Evolutionary conservation across 2,113 vertebrate species (phyloP).

Genomic region (Donacobius atricapilla): DNA sequence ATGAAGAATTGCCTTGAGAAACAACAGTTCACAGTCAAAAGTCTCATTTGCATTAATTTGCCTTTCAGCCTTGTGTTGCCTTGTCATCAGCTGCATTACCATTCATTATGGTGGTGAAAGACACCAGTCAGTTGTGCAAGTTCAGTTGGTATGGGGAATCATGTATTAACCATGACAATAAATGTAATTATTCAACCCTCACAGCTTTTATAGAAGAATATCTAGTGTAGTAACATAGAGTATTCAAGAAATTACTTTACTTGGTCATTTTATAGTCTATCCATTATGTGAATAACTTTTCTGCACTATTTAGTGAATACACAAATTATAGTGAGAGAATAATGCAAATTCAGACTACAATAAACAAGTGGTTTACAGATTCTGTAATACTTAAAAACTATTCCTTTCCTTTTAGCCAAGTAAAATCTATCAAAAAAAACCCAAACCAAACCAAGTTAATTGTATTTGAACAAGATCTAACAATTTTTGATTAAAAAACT

Average conservation of each 20-base stretch:
- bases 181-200: neutral
- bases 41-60: neutral
- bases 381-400: neutral
- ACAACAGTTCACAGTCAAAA: neutral
- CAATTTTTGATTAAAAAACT: neutral
- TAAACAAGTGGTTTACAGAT: neutral
- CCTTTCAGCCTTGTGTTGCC: neutral
- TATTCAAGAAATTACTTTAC: neutral
- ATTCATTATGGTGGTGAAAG: neutral
- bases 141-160: neutral
- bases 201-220: neutral
- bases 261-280: neutral
- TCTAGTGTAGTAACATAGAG: neutral
- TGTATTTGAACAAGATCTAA: neutral
- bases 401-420: neutral
- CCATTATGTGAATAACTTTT: neutral
- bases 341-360: neutral
- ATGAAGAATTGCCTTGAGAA: neutral
- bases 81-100: neutral
- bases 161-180: neutral
- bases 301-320: neutral
- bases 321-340: neutral
- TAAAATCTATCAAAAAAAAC: neutral
- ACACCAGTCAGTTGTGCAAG: neutral
- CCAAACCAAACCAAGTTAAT: neutral